Evolutionary conservation across 1,140 invertebrate species (phyloP).

Genomic region (Anadara kagoshimensis): DNA sequence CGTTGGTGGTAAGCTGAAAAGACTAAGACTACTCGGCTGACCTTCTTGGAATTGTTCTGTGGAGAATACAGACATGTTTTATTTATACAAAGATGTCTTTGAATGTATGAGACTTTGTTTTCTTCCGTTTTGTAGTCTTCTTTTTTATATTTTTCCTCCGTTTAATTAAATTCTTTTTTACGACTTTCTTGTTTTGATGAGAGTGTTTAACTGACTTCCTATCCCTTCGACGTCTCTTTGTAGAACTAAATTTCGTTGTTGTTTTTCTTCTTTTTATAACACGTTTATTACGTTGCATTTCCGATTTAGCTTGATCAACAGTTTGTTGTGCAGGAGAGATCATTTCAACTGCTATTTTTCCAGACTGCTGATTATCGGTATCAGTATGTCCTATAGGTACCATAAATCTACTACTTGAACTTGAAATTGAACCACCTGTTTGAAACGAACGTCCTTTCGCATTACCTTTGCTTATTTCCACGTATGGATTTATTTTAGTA

Average conservation of each 20-base stretch:
- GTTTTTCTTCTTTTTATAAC: constrained; percentile 20
- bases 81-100: no score
- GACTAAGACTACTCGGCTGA: constrained; percentile 25
- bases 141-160: background rate
- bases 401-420: constrained; percentile 24
- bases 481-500: background rate
- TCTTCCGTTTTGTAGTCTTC: background rate
- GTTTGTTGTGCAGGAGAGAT: constrained; percentile 23
- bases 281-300: constrained; percentile 6
- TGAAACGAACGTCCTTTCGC: constrained; percentile 4
- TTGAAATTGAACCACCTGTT: constrained; percentile 21
- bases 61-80: no score
- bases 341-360: constrained; percentile 9
- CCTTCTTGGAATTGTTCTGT: constrained; percentile 32
- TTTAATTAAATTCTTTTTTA: background rate
- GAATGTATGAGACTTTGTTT: no score
- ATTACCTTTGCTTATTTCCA: no score
- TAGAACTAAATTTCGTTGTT: background rate
- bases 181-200: background rate
- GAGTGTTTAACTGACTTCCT: background rate
- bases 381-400: constrained; percentile 13
- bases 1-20: constrained; percentile 45
- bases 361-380: background rate
- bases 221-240: background rate
- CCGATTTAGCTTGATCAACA: constrained; percentile 22